A percentile compares a stretch with the other conserved stretches of the same genome.
Conservation (phyloP, 1,140 invertebrate species). For the Triops cancriformis region DNA sequence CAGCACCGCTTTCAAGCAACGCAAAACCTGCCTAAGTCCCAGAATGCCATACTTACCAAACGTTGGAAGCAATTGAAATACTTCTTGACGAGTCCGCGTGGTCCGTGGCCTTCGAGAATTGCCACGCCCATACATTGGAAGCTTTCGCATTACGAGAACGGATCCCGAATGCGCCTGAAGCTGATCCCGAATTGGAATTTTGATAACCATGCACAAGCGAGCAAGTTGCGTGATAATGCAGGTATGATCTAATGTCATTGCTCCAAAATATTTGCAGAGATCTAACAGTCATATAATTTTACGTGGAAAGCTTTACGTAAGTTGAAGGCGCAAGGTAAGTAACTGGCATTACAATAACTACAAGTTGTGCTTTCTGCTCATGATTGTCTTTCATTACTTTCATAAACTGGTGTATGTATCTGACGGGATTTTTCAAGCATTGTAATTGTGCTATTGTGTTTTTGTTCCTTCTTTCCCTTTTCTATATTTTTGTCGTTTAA, state of each 20-base stretch:
- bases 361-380: too few species aligned
- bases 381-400: too few species aligned
- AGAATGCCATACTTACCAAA: conserved; percentile 43
- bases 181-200: conserved; percentile 48
- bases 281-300: neutral
- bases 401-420: too few species aligned
- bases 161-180: conserved; percentile 54
- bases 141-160: conserved; percentile 54
- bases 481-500: neutral
- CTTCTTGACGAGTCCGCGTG: conserved; percentile 48
- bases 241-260: conserved; percentile 35
- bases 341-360: too few species aligned
- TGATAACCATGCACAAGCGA: conserved; percentile 53
- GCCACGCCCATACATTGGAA: conserved; percentile 45
- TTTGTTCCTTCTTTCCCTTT: too few species aligned
- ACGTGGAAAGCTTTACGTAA: neutral
- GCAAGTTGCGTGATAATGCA: conserved; percentile 52
- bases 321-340: neutral
- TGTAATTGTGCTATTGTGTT: too few species aligned
- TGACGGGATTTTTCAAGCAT: too few species aligned
- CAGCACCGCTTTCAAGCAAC: conserved; percentile 44
- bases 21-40: conserved; percentile 43
- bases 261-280: neutral
- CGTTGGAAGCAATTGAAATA: conserved; percentile 48
- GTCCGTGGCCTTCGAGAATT: conserved; percentile 45